These are phyloP conservation scores for Actinopyga echinites DNA, from an alignment of 53 echinoderm and acorn worm genomes.

Conservation along the genomic window DNA sequence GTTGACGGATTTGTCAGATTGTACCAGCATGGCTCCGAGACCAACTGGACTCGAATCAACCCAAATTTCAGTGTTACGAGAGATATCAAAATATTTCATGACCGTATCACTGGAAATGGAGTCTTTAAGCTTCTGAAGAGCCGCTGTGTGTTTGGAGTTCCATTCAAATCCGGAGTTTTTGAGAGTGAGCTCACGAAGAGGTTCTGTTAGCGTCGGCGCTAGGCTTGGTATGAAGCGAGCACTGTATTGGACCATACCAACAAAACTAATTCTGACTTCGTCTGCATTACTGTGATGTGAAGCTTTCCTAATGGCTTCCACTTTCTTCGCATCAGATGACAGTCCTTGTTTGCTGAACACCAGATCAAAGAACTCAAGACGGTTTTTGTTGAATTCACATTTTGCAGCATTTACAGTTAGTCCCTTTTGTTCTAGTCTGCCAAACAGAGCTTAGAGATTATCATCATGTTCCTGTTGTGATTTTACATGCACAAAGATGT, in stretches of 20 bases:
- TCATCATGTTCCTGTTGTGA: conserved; percentile 27
- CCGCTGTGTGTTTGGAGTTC: neutral
- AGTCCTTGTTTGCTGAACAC: conserved; percentile 8
- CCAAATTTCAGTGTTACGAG: too few relatives aligned
- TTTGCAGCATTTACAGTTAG: conserved; percentile 50
- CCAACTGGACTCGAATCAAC: conserved; percentile 63
- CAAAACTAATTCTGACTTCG: conserved; percentile 33
- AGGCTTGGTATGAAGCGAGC: conserved; percentile 2
- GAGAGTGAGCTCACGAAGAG: neutral
- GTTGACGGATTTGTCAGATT: conserved; percentile 16
- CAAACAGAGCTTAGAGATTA: conserved; percentile 13
- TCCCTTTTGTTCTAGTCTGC: conserved; percentile 43
- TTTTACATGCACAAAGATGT: conserved; percentile 50
- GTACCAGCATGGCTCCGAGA: conserved; percentile 46
- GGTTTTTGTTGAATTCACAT: conserved; percentile 22
- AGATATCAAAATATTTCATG: too few relatives aligned
- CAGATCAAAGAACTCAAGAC: conserved; percentile 33
- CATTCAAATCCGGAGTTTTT: neutral
- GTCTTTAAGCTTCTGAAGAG: neutral
- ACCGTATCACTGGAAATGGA: neutral
- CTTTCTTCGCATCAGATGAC: conserved; percentile 26
- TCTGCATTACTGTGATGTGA: neutral
- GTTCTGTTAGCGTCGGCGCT: conserved; percentile 6
- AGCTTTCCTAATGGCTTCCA: conserved; percentile 1
- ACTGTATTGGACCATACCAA: conserved; percentile 16